Conservation (phyloP, 2,888 invertebrate species). For the Netelia fuscicornis region DNA sequence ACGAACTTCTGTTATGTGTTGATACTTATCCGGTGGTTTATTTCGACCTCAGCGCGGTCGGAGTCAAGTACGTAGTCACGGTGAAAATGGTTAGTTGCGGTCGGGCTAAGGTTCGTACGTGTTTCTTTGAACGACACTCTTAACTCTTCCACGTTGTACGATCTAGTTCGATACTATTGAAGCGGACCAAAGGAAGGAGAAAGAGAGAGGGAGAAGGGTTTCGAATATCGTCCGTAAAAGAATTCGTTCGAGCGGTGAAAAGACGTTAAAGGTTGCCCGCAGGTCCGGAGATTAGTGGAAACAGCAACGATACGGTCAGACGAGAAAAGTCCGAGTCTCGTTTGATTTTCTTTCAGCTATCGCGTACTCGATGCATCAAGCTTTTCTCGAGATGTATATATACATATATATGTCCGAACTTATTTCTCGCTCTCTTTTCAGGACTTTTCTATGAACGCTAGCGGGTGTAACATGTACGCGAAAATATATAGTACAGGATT, state of each 20-base stretch:
- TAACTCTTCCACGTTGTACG: slow-evolving; percentile 17
- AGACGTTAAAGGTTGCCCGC: slow-evolving; percentile 19
- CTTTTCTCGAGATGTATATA: slow-evolving; percentile 28
- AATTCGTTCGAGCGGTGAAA: slow-evolving; percentile 43
- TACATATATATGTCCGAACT: slow-evolving; percentile 5
- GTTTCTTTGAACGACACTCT: slow-evolving; percentile 30
- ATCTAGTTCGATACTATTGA: slow-evolving; percentile 5
- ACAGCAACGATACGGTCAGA: slow-evolving; percentile 28
- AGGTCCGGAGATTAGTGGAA: slow-evolving; percentile 41
- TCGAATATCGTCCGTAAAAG: slow-evolving; percentile 20
- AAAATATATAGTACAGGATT: slow-evolving; percentile 16
- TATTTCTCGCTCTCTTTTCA: slow-evolving; percentile 34
- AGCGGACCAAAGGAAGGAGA: background rate
- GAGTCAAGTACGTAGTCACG: slow-evolving; percentile 10
- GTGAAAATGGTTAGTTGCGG: slow-evolving; percentile 29
- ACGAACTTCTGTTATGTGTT: slow-evolving; percentile 27
- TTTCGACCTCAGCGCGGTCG: slow-evolving; percentile 9
- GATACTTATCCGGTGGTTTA: slow-evolving; percentile 45
- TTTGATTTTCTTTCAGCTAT: slow-evolving; percentile 12
- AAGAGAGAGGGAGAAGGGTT: slow-evolving; percentile 10
- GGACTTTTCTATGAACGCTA: slow-evolving; percentile 12
- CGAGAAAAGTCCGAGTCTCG: slow-evolving; percentile 16
- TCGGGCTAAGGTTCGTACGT: slow-evolving; percentile 28
- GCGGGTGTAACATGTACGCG: background rate
- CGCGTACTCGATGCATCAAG: slow-evolving; percentile 7